phyloP scores from a whole-genome alignment of 1,140 invertebrate genomes.

The Drosophila bocqueti region DNA sequence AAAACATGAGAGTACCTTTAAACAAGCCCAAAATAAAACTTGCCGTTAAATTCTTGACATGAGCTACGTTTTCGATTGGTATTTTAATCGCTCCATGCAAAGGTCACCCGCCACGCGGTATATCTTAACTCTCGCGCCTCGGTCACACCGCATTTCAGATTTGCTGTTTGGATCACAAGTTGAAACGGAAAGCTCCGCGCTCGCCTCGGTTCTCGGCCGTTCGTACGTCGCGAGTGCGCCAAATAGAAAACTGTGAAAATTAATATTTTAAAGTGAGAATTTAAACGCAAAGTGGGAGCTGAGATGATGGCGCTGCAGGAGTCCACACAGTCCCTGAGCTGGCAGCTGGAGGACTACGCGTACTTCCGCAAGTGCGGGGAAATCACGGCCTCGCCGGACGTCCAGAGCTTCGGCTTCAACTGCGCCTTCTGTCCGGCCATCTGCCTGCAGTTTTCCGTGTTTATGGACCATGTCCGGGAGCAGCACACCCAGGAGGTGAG shows the following conservation, averaged over 20 bases:
- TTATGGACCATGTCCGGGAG: constrained; percentile 71
- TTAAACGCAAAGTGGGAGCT: background rate
- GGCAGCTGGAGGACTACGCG: constrained; percentile 74
- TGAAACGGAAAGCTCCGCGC: constrained; percentile 12
- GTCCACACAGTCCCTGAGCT: constrained; percentile 47
- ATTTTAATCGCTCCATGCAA: background rate
- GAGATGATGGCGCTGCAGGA: constrained; percentile 65
- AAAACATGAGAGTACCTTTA: no score
- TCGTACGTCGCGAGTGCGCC: constrained; percentile 41
- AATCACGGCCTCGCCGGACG: constrained; percentile 78
- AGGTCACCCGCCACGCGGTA: constrained; percentile 4
- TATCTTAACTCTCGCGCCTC: background rate
- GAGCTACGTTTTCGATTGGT: background rate
- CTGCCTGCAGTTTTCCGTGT: constrained; percentile 77
- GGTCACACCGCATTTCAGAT: constrained; percentile 13
- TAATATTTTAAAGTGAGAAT: constrained; percentile 2
- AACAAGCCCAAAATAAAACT: no score
- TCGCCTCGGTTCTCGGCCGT: constrained; percentile 7
- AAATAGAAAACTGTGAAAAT: constrained; percentile 6
- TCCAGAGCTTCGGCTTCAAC: constrained; percentile 79
- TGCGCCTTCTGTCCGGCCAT: constrained; percentile 77
- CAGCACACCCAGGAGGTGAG: constrained; percentile 72
- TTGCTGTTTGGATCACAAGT: constrained; percentile 38
- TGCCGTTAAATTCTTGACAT: no score
- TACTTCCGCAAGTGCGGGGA: constrained; percentile 80